phyloP scores from a whole-genome alignment of 1,140 invertebrate species.

The Plutomurus gul region DNA sequence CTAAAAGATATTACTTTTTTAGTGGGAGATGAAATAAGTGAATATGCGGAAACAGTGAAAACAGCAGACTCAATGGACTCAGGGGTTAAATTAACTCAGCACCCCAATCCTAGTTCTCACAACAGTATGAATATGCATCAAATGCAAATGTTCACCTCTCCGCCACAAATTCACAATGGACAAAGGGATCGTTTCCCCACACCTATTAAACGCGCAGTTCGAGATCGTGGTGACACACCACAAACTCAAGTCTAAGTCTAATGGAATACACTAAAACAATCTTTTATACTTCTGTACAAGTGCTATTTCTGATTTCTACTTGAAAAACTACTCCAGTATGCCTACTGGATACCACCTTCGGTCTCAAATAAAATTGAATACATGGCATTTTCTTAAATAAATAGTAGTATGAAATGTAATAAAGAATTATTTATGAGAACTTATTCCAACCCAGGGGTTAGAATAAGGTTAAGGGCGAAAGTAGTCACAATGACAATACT shows the following conservation, averaged over 20 bases:
- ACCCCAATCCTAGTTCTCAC: constrained; percentile 38
- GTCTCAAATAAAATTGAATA: too few relatives aligned
- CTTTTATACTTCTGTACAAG: too few relatives aligned
- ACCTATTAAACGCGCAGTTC: constrained; percentile 32
- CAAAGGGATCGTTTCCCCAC: constrained; percentile 47
- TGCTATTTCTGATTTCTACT: too few relatives aligned
- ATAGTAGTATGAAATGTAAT: too few relatives aligned
- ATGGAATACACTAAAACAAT: too few relatives aligned
- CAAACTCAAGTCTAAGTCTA: constrained; percentile 52
- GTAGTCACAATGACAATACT: too few relatives aligned
- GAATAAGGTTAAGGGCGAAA: too few relatives aligned
- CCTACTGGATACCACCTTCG: too few relatives aligned
- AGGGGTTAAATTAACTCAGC: constrained; percentile 38
- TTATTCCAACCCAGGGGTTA: too few relatives aligned
- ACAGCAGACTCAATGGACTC: constrained; percentile 52
- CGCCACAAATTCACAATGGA: constrained; percentile 32
- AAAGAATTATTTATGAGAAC: too few relatives aligned
- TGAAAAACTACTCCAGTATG: too few relatives aligned
- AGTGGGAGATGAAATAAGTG: constrained; percentile 52
- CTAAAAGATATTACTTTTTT: neutral
- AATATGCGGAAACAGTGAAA: constrained; percentile 53
- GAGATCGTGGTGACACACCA: constrained; percentile 44
- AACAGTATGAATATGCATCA: constrained; percentile 38
- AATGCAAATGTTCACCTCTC: constrained; percentile 38
- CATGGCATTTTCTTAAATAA: too few relatives aligned